These are phyloP conservation scores for Erynnis tages DNA, from an alignment of 2,888 invertebrate species.

Conservation along the genomic window DNA sequence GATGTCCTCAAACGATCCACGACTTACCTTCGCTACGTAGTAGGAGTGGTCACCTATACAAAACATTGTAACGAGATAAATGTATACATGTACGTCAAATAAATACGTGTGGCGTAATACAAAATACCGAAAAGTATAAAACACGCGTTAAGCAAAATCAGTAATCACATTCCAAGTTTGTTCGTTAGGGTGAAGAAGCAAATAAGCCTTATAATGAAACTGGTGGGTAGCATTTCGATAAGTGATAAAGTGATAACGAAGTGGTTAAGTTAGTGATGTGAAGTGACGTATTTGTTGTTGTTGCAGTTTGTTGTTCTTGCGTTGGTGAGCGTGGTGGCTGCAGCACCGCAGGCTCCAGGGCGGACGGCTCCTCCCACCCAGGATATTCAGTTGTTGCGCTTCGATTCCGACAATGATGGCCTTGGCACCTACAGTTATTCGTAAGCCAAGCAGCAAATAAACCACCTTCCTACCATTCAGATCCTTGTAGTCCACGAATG, in stretches of 20 bases:
- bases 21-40: slow-evolving; percentile 52
- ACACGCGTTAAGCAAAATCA: slow-evolving; percentile 52
- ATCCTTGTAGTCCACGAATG: too few relatives aligned
- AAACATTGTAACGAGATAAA: slow-evolving; percentile 61
- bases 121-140: slow-evolving; percentile 66
- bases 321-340: slow-evolving; percentile 55
- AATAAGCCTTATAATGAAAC: slow-evolving; percentile 53
- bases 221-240: slow-evolving; percentile 53
- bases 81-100: slow-evolving; percentile 50
- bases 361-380: slow-evolving; percentile 35
- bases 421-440: slow-evolving; percentile 58
- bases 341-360: slow-evolving; percentile 50
- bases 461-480: too few relatives aligned
- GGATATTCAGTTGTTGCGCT: slow-evolving; percentile 55
- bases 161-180: slow-evolving; percentile 55
- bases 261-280: slow-evolving; percentile 27
- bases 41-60: slow-evolving; percentile 59
- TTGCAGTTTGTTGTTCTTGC: slow-evolving; percentile 68
- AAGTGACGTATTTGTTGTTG: slow-evolving; percentile 34
- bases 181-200: slow-evolving; percentile 45
- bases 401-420: slow-evolving; percentile 62
- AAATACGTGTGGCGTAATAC: slow-evolving; percentile 55
- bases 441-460: slow-evolving; percentile 44
- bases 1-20: slow-evolving; percentile 57
- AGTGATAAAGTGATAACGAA: slow-evolving; percentile 26